Base-by-base conservation (phyloP, 2,888 invertebrate species). In the Norana najaformis region DNA sequence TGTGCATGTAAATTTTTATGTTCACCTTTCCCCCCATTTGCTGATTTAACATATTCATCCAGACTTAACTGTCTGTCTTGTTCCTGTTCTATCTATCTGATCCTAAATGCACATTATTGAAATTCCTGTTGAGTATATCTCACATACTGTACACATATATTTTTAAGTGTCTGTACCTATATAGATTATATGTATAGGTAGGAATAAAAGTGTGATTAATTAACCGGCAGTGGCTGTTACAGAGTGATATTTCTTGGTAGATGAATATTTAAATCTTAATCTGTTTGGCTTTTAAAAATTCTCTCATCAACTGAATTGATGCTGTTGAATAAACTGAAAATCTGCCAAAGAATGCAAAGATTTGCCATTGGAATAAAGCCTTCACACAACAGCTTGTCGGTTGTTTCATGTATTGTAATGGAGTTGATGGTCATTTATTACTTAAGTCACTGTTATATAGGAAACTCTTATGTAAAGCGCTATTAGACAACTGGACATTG, bases 241-340 rank as follows among this genome's bases (percentile, higher is more conserved):
- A 69, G n/a, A 69, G 69, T 13, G 69, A n/a, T 69, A n/a, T n/a
- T 69, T 69, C 30, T 69, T 69, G 69, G 69, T 69, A n/a, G 69
- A n/a, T 69, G 69, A 69, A 69, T 69, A n/a, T 69, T 69, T 69
- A 69, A 30, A 69, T 69, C 69, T 11, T n/a, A 13, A n/a, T n/a
- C 69, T 69, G 69, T 69, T 69, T 69, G n/a, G n/a, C 69, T 69
- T 69, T 69, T 69, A 69, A 69, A 69, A 5, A 69, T 69, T 69
- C 69, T 69, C 69, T 69, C 69, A 69, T 69, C n/a, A n/a, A 69
- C 69, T 69, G 69, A 69, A 69, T 69, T n/a, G n/a, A 69, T 69
- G 69, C 69, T 69, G 69, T 69, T n/a, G 69, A 69, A 69, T 23
- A 69, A 69, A 69, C n/a, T 8, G n/a, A 69, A 1, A 30, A 69